A percentile compares a stretch with the other conserved stretches of the same genome.
Evolutionary conservation across 1,140 invertebrate species (phyloP).

Genomic region (Littorina saxatilis): DNA sequence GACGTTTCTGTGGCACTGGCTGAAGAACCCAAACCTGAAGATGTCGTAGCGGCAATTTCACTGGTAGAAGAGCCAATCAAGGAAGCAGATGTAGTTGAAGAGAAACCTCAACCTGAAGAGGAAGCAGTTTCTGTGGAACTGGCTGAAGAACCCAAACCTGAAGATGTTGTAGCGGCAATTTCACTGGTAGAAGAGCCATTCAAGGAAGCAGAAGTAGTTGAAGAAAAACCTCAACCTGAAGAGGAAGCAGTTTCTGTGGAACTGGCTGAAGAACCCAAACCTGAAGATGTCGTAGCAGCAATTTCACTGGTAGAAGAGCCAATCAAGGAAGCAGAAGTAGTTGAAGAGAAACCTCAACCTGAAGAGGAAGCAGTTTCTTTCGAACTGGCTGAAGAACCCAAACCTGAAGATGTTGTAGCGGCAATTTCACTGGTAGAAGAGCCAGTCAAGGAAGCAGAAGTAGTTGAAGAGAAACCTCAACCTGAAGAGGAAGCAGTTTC

Average conservation of each 20-base stretch:
- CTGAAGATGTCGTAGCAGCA: constrained; percentile 32
- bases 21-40: constrained; percentile 44
- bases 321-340: constrained; percentile 25
- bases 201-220: constrained; percentile 3
- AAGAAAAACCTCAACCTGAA: constrained; percentile 37
- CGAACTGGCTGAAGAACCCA: constrained; percentile 27
- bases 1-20: constrained; percentile 34
- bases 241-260: constrained; percentile 44
- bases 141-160: not conserved
- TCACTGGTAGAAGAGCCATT: not conserved
- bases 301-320: not conserved
- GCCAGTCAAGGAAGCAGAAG: constrained; percentile 6
- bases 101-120: constrained; percentile 19
- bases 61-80: constrained; percentile 39
- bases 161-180: constrained; percentile 42
- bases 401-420: constrained; percentile 22
- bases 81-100: constrained; percentile 38
- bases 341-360: constrained; percentile 21
- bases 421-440: constrained; percentile 11
- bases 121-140: not conserved
- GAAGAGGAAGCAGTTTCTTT: constrained; percentile 48
- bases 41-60: constrained; percentile 24
- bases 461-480: constrained; percentile 16
- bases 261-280: not conserved
- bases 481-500: constrained; percentile 37